Conservation (phyloP, 2,888 invertebrate genomes). For the Chrysodeixis includens region DNA sequence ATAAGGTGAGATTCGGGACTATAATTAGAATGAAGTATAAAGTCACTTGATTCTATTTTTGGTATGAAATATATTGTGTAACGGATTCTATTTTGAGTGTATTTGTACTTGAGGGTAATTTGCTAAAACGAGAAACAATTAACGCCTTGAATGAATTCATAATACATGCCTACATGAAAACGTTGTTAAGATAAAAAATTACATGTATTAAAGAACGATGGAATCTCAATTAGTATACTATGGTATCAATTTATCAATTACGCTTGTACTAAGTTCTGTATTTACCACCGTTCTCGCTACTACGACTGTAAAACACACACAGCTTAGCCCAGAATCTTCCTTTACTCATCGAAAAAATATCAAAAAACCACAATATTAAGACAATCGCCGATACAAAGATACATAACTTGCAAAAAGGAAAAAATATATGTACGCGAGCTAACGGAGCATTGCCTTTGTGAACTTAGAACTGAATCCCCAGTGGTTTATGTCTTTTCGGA, state of each 20-base stretch:
- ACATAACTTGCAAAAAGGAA: slow-evolving; percentile 62
- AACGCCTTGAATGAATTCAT: no score
- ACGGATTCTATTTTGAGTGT: neutral
- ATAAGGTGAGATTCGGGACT: slow-evolving; percentile 28
- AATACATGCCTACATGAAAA: no score
- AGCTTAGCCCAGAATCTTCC: slow-evolving; percentile 1
- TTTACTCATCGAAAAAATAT: slow-evolving; percentile 21
- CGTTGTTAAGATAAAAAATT: no score
- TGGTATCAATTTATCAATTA: no score
- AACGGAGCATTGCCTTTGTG: slow-evolving; percentile 81
- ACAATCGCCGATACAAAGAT: slow-evolving; percentile 58
- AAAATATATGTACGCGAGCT: slow-evolving; percentile 66
- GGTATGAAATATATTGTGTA: neutral
- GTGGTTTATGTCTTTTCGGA: slow-evolving; percentile 88
- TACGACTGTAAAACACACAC: no score
- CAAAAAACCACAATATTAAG: slow-evolving; percentile 45
- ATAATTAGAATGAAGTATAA: slow-evolving; percentile 38
- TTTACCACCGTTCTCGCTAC: no score
- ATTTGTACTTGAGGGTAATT: no score
- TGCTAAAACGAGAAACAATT: no score
- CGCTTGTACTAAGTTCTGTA: no score
- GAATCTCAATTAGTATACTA: no score
- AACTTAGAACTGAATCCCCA: slow-evolving; percentile 85
- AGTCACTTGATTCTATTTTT: slow-evolving; percentile 20
- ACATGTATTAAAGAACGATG: no score